phyloP scores from a whole-genome alignment of 2,797 vertebrate genomes.

The Huso huso region DNA sequence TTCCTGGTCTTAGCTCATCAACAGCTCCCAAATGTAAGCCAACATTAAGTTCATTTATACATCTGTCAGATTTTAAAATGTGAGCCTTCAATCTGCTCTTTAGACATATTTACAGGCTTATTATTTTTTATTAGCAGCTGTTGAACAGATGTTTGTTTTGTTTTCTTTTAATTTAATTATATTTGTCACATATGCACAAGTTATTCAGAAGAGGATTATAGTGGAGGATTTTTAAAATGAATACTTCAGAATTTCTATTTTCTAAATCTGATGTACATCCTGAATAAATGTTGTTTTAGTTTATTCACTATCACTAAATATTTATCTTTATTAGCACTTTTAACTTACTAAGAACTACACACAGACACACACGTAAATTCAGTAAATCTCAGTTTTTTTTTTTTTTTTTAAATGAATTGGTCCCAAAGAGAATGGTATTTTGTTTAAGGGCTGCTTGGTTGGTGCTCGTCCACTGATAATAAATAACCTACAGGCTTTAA shows the following conservation, averaged over 20 bases:
- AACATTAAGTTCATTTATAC: not conserved
- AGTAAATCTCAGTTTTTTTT: too few relatives aligned
- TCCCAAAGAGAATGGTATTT: too few relatives aligned
- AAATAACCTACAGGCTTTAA: too few relatives aligned
- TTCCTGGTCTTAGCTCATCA: too few relatives aligned
- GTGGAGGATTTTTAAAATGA: not conserved
- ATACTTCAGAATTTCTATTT: not conserved
- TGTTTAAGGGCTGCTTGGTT: too few relatives aligned
- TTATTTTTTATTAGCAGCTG: slow-evolving; percentile 1
- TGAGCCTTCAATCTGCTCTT: not conserved
- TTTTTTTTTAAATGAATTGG: too few relatives aligned
- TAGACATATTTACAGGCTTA: not conserved
- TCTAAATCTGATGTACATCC: not conserved
- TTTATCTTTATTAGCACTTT: not conserved
- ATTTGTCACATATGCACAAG: slow-evolving; percentile 1
- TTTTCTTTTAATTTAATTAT: not conserved
- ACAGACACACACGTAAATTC: too few relatives aligned
- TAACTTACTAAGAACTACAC: not conserved
- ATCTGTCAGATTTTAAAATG: not conserved
- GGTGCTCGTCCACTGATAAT: too few relatives aligned
- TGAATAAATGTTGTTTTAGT: not conserved
- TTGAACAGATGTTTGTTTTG: not conserved
- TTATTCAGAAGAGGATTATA: not conserved
- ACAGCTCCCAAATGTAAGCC: too few relatives aligned
- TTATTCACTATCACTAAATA: not conserved